Base-by-base conservation (phyloP, 1,140 invertebrate genomes). In the Drosophila athabasca region DNA sequence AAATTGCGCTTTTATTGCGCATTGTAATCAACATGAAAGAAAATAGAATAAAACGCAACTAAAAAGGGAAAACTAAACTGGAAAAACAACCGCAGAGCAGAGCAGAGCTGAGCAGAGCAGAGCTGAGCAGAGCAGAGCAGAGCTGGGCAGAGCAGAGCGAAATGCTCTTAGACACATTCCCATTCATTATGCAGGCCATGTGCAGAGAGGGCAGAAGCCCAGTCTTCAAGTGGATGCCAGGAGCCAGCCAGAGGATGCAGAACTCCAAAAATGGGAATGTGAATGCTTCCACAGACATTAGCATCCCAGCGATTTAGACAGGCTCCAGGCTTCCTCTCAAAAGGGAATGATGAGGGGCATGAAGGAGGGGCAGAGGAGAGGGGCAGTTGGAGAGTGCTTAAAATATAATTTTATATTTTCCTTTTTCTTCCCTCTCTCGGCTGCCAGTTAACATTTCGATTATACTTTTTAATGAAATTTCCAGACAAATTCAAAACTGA, bases 381-480 rank as follows among this genome's bases (percentile, higher is more conserved):
- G 29, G 43, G 39, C 51, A 65, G 46, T 61, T 57, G 75, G 55
- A 46, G 54, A 68, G 60, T 78, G 61, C 69, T 75, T 49, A 70
- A 72, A 79, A 84, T 79, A 84, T 80, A 76, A 71, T 55, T 74
- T 73, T 74, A 52, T 50, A 46, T 54, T 76, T 76, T 52, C 22
- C 26, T 55, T 67, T 48, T 48, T 57, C 48, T 59, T 53, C 46
- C 24, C 13, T 15, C 62, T 50, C 46, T 26, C 45, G 31, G 49
- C 13, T 57, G 55, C 44, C 70, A 71, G 77, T 77, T 78, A 70
- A 61, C 62, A 78, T 87, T 79, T 87, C 79, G 78, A 87, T 87
- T 87, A 87, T 82, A 87, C 82, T 87, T 87, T 87, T 76, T 87
- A 87, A 87, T 87, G 69, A 77, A 87, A 82, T 87, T 87, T 78